phyloP scores from a whole-genome alignment of 2,113 vertebrate genomes.

The Todiramphus chloris region DNA sequence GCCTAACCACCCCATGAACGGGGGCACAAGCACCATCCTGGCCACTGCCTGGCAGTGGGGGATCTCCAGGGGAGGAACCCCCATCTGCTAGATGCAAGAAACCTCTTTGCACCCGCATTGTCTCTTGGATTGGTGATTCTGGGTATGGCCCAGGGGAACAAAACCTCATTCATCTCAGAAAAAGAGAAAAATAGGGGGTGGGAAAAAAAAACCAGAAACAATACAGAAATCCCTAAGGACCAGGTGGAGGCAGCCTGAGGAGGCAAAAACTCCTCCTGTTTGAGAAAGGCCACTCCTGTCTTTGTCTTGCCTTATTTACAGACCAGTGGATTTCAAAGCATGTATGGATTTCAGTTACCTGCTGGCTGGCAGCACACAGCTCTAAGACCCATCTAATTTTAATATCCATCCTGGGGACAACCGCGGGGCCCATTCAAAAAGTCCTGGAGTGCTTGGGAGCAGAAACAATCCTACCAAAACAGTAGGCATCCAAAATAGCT shows the following conservation, averaged over 20 bases:
- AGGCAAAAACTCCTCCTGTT: background rate
- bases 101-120: background rate
- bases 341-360: background rate
- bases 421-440: background rate
- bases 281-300: background rate
- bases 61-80: background rate
- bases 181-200: background rate
- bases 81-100: background rate
- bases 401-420: background rate
- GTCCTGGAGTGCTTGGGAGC: background rate
- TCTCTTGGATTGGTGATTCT: background rate
- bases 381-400: background rate
- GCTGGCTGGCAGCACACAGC: background rate
- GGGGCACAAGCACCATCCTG: background rate
- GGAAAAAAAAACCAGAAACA: background rate
- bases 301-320: background rate
- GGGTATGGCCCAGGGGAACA: background rate
- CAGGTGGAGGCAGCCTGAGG: background rate
- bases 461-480: background rate
- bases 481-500: background rate
- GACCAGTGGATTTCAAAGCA: background rate
- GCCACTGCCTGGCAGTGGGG: background rate
- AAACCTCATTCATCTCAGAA: background rate
- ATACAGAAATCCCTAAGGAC: background rate
- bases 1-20: background rate